Evolutionary conservation across 1,140 invertebrate species (phyloP).

Genomic region (Drosophila cardini): DNA sequence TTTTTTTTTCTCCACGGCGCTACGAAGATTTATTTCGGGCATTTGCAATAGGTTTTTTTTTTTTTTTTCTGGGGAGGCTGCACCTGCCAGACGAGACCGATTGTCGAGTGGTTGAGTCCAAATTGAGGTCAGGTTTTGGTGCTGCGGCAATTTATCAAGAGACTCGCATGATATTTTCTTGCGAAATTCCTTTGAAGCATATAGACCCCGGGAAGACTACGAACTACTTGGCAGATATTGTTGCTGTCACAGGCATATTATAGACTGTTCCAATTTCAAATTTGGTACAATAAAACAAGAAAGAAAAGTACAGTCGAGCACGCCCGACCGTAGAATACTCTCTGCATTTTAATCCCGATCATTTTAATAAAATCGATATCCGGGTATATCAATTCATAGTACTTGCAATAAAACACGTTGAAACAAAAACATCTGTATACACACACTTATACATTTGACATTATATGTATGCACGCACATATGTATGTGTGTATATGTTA

Average conservation of each 20-base stretch:
- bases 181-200: slow-evolving; percentile 54
- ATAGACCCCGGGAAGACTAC: slow-evolving; percentile 3
- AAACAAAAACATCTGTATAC: too few species aligned
- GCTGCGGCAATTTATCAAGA: slow-evolving; percentile 60
- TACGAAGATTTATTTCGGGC: slow-evolving; percentile 71
- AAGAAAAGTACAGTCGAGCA: too few species aligned
- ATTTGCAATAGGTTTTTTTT: slow-evolving; percentile 65
- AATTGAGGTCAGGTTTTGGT: slow-evolving; percentile 64
- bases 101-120: slow-evolving; percentile 6
- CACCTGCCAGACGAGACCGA: slow-evolving; percentile 57
- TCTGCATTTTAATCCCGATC: too few species aligned
- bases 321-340: too few species aligned
- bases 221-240: slow-evolving; percentile 10
- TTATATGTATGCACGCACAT: too few species aligned
- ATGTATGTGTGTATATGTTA: too few species aligned
- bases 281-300: slow-evolving; percentile 11
- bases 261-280: slow-evolving; percentile 8
- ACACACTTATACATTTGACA: too few species aligned
- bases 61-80: slow-evolving; percentile 23
- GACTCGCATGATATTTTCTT: slow-evolving; percentile 52
- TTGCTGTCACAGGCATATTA: not conserved
- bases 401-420: too few species aligned
- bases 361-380: too few species aligned
- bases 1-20: slow-evolving; percentile 32
- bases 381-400: too few species aligned